These are phyloP conservation scores for Meloidogyne exigua DNA, from an alignment of 1,140 invertebrate species.

Conservation along the genomic window DNA sequence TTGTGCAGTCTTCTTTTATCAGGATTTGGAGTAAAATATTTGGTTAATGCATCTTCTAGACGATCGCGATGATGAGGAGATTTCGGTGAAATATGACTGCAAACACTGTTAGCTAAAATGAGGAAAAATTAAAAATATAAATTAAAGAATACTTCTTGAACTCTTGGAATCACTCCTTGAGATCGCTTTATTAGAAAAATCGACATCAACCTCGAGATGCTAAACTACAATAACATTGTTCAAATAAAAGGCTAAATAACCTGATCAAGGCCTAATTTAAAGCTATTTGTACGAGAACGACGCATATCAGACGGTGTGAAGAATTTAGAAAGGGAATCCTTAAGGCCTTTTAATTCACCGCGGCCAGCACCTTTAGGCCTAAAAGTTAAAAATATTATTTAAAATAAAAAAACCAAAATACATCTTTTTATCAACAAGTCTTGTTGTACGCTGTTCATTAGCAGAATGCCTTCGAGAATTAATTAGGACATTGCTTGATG, in stretches of 20 bases:
- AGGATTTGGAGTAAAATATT: slow-evolving; percentile 43
- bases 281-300: slow-evolving; percentile 54
- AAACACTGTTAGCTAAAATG: neutral
- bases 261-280: slow-evolving; percentile 17
- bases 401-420: neutral
- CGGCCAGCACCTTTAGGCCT: neutral
- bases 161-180: neutral
- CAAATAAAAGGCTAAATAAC: neutral
- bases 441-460: neutral
- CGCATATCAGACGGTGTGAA: slow-evolving; percentile 63
- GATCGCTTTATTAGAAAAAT: neutral
- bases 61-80: slow-evolving; percentile 38
- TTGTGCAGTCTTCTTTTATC: slow-evolving; percentile 36
- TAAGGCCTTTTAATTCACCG: slow-evolving; percentile 33
- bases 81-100: slow-evolving; percentile 26
- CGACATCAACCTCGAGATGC: neutral
- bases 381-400: neutral
- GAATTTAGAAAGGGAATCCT: slow-evolving; percentile 63
- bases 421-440: neutral
- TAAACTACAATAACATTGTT: neutral
- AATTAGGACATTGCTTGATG: neutral
- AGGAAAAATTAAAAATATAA: neutral
- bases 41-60: slow-evolving; percentile 37
- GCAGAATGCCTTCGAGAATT: neutral
- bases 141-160: neutral